Conservation (phyloP, 2,797 vertebrate species). For the Apodemus agrarius region DNA sequence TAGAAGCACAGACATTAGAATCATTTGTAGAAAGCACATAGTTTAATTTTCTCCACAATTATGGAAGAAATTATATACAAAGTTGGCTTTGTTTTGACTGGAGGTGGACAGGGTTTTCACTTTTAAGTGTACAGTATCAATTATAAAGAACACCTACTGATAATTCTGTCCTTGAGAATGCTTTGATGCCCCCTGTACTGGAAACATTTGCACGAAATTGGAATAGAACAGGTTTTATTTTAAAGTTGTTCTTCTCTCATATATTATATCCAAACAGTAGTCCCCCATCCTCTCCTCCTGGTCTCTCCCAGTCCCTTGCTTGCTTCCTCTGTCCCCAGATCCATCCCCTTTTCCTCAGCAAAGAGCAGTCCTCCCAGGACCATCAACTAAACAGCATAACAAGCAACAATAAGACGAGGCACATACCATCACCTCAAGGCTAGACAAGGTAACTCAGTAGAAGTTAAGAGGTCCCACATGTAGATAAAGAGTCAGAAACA, state of each 20-base stretch:
- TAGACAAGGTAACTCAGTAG: neutral
- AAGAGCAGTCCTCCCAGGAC: neutral
- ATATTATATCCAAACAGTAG: neutral
- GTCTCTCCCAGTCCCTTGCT: neutral
- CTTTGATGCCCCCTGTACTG: neutral
- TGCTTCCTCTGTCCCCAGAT: neutral
- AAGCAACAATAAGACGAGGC: neutral
- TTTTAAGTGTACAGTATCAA: neutral
- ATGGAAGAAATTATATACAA: neutral
- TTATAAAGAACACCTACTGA: fast-evolving
- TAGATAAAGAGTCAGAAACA: neutral
- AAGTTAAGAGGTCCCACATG: neutral
- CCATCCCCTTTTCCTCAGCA: neutral
- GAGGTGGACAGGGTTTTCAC: neutral
- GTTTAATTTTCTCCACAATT: neutral
- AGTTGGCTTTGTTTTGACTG: neutral
- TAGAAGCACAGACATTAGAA: neutral
- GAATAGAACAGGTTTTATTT: neutral
- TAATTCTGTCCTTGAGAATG: neutral
- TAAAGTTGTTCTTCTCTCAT: neutral
- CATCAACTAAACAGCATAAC: neutral
- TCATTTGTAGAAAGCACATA: neutral
- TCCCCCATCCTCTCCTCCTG: neutral
- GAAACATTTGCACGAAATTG: neutral
- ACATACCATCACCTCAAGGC: neutral